Percentiles rank a stretch among this genome's conserved stretches.
phyloP scores from a whole-genome alignment of 1,140 invertebrate species.

The Drosophila subobscura region DNA sequence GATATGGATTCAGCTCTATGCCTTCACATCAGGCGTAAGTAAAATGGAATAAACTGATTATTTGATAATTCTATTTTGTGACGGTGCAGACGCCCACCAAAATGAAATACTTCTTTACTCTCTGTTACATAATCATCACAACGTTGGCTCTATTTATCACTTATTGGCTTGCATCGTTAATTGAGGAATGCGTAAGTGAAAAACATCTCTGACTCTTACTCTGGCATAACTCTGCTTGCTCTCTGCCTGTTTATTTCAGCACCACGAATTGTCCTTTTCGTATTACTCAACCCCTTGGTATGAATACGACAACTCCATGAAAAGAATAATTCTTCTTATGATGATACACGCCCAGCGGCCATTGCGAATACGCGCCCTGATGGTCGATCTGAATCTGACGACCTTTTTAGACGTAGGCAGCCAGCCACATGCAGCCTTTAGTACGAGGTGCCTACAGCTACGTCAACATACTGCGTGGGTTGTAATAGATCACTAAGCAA shows the following conservation, averaged over 20 bases:
- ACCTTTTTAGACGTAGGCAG: conserved; percentile 66
- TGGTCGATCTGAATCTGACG: conserved; percentile 66
- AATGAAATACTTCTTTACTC: conserved; percentile 71
- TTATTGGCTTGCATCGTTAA: conserved; percentile 68
- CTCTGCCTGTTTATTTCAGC: conserved; percentile 31
- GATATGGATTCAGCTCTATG: conserved; percentile 75
- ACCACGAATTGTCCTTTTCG: conserved; percentile 57
- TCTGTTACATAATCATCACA: conserved; percentile 71
- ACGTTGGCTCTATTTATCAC: conserved; percentile 65
- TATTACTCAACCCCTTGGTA: conserved; percentile 67
- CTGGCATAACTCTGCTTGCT: background rate
- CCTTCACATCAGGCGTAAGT: conserved; percentile 60
- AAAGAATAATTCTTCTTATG: conserved; percentile 54
- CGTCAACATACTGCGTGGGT: no score
- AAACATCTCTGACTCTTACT: background rate
- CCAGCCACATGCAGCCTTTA: no score
- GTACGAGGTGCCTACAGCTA: conserved; percentile 67
- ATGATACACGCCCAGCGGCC: conserved; percentile 67
- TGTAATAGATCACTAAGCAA: no score
- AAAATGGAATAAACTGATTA: background rate
- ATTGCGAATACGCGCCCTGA: conserved; percentile 62
- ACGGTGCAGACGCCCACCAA: conserved; percentile 48
- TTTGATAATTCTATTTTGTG: background rate
- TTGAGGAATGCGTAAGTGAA: conserved; percentile 27
- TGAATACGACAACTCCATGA: conserved; percentile 45